Percentiles rank a stretch among this genome's conserved stretches.
These are phyloP conservation scores for Acropora yongei DNA, from an alignment of 64 coral and sea anemone species.

Conservation along the genomic window DNA sequence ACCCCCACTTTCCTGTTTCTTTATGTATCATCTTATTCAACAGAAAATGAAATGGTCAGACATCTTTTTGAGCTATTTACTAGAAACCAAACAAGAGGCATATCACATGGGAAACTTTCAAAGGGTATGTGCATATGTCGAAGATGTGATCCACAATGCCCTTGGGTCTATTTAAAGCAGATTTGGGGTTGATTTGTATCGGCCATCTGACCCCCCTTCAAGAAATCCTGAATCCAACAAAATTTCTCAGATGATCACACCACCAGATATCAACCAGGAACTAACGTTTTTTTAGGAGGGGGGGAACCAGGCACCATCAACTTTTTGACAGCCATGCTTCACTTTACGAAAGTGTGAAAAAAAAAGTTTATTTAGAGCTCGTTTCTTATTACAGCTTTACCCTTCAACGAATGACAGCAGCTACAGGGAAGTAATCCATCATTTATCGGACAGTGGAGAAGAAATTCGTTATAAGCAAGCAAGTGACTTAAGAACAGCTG, in stretches of 20 bases:
- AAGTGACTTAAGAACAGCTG: background rate
- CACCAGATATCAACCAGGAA: too few species aligned
- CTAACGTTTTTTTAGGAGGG: too few species aligned
- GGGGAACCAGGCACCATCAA: too few species aligned
- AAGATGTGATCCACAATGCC: background rate
- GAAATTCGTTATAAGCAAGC: background rate
- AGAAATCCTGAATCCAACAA: too few species aligned
- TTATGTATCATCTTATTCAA: background rate
- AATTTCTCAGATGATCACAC: too few species aligned
- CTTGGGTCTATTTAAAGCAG: background rate
- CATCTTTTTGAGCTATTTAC: constrained; percentile 25
- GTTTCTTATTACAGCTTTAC: constrained; percentile 33
- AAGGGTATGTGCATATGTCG: constrained; percentile 11
- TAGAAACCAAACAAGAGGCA: constrained; percentile 32
- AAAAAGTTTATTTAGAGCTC: background rate
- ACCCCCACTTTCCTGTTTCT: background rate
- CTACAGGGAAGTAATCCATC: constrained; percentile 13
- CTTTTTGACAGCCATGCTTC: background rate
- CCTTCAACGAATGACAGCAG: background rate
- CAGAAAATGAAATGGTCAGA: constrained; percentile 17
- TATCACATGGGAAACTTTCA: constrained; percentile 29
- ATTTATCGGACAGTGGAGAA: constrained; percentile 14
- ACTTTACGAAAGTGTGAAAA: background rate
- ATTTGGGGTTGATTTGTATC: too few species aligned
- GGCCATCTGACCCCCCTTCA: too few species aligned